phyloP scores from a whole-genome alignment of 2,888 invertebrate species.

The Polietes domitor region DNA sequence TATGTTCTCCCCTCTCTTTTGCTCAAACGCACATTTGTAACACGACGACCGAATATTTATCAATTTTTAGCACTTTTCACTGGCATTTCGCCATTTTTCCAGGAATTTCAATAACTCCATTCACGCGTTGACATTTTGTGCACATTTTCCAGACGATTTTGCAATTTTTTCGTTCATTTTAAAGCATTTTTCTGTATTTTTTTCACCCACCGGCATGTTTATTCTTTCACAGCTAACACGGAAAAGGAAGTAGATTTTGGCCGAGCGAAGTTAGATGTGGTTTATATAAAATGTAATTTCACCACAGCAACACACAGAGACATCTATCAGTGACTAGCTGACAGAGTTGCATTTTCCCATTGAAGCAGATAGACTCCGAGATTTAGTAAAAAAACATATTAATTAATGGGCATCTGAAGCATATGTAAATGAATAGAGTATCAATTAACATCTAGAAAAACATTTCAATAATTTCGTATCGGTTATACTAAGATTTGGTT shows the following conservation, averaged over 20 bases:
- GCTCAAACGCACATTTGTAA: background rate
- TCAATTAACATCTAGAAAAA: background rate
- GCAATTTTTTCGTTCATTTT: slow-evolving; percentile 68
- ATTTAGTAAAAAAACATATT: background rate
- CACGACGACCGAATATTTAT: background rate
- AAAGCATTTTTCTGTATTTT: slow-evolving; percentile 71
- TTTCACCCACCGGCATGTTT: slow-evolving; percentile 81
- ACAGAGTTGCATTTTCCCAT: background rate
- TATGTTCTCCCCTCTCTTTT: slow-evolving; percentile 39
- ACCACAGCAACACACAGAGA: background rate
- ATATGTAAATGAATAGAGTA: background rate
- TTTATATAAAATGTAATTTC: slow-evolving; percentile 52
- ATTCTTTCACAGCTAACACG: slow-evolving; percentile 80
- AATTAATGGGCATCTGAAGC: background rate
- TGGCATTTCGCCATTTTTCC: background rate
- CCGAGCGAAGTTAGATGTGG: slow-evolving; percentile 63
- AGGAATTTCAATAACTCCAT: background rate
- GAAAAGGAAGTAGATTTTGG: slow-evolving; percentile 78
- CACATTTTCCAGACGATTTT: slow-evolving; percentile 53
- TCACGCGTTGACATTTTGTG: background rate
- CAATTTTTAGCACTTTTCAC: background rate
- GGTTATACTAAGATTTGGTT: background rate
- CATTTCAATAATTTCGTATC: background rate
- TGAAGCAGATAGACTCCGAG: background rate
- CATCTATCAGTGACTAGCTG: slow-evolving; percentile 21